A percentile compares a stretch with the other conserved stretches of the same genome.
Evolutionary conservation across 2,888 invertebrate genomes (phyloP).

Genomic region (Schrankia costaestrigalis): DNA sequence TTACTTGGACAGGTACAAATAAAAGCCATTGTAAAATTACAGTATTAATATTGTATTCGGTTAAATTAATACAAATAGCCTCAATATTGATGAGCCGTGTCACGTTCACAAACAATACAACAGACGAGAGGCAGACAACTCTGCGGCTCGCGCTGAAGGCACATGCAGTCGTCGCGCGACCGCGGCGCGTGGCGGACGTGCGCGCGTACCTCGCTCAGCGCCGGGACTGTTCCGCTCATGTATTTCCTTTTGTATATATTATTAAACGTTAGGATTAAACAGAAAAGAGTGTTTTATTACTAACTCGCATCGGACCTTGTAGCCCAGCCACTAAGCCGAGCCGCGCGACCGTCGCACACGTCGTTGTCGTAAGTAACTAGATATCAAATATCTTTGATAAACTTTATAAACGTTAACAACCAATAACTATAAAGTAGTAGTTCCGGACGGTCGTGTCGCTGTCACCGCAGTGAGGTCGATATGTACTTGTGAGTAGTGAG

Average conservation of each 20-base stretch:
- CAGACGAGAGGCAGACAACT: slow-evolving; percentile 21
- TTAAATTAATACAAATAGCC: slow-evolving; percentile 32
- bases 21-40: slow-evolving; percentile 16
- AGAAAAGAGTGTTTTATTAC: slow-evolving; percentile 37
- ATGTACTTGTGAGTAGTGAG: too few species aligned
- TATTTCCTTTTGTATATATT: slow-evolving; percentile 73
- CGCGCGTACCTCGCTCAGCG: slow-evolving; percentile 9
- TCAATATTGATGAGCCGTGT: slow-evolving; percentile 20
- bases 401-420: slow-evolving; percentile 67
- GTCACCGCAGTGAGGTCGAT: neutral
- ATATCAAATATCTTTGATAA: slow-evolving; percentile 43
- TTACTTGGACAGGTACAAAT: slow-evolving; percentile 8
- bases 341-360: neutral
- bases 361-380: slow-evolving; percentile 1
- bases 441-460: slow-evolving; percentile 24
- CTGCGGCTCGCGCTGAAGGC: slow-evolving; percentile 8
- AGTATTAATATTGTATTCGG: slow-evolving; percentile 31
- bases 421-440: slow-evolving; percentile 35
- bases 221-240: too few species aligned
- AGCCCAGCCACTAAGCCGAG: neutral
- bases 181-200: slow-evolving; percentile 3
- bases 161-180: slow-evolving; percentile 3
- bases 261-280: slow-evolving; percentile 61
- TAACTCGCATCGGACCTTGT: neutral
- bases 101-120: slow-evolving; percentile 23